Base-by-base conservation (phyloP, 1,140 invertebrate genomes). In the Temnothorax nylanderi region DNA sequence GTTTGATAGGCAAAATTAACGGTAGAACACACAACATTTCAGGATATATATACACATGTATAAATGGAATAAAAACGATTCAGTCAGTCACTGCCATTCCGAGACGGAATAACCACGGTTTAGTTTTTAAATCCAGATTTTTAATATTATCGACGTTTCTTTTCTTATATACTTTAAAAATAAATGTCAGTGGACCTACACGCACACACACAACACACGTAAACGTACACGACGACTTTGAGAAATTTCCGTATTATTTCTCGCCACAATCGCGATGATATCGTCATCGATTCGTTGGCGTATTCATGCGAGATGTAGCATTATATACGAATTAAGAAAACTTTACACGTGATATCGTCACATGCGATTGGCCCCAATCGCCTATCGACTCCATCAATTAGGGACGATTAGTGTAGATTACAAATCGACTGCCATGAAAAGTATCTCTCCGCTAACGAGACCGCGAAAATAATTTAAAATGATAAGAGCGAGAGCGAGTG, bases 311-410 rank as follows among this genome's bases (percentile, higher is more conserved):
- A 60, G 26, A 75, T 51, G 32, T 41, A 10, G 8, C 56, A 65
- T 76, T 85, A 64, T 32, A 49, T 62, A 44, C 13, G 10, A 60
- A 75, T 62, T 76, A 78, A 76, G 85, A 64, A 58, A 87, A 78
- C 26, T 77, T 87, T 87, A 87, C 60, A 37, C 49, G 37, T 91
- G 87, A 89, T 91, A 90, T 64, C 60, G 82, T 69, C 71, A 65
- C 60, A 75, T 78, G 56, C 65, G 88, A 91, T 94, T 94, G 89
- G 92, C 90, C 90, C 90, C 89, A 91, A 93, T 94, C 90, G 82
- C 56, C 71, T 92, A 90, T 82, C 90, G 92, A 93, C 91, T 88
- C 88, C 82, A 74, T 75, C 91, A 92, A 93, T 93, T 93, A 90
- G 37, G 86, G 69, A 90, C 85, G 87, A 89, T 91, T 89, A 89